These are phyloP conservation scores for Manacus vitellinus DNA, from an alignment of 2,113 vertebrate genomes.

Conservation along the genomic window DNA sequence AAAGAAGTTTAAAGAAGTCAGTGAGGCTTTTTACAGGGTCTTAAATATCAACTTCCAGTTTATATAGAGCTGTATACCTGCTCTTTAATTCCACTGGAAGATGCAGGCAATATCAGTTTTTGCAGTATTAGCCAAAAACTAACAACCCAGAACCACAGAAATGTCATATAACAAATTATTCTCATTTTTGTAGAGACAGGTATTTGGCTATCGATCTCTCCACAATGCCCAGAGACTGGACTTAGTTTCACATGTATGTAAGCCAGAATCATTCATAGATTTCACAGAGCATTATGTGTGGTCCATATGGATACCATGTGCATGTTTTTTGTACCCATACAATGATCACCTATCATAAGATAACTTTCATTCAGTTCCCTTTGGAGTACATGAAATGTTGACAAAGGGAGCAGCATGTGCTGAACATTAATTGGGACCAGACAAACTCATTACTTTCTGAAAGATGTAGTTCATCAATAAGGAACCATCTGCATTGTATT, in stretches of 20 bases:
- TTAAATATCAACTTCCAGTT: background rate
- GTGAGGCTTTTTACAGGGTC: background rate
- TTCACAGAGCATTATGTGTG: background rate
- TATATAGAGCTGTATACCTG: background rate
- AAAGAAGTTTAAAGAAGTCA: background rate
- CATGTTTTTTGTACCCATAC: background rate
- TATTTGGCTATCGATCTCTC: background rate
- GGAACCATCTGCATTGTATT: slow-evolving; percentile 52
- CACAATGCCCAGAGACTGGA: background rate
- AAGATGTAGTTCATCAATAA: slow-evolving; percentile 26
- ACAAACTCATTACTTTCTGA: slow-evolving; percentile 53
- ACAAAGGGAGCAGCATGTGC: slow-evolving; percentile 49
- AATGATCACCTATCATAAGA: background rate
- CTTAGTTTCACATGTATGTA: background rate
- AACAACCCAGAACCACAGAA: background rate
- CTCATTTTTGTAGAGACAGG: background rate
- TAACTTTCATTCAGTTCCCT: slow-evolving; percentile 26
- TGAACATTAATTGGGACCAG: slow-evolving; percentile 40
- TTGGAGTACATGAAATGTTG: background rate
- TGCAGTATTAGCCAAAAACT: background rate
- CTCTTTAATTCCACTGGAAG: background rate
- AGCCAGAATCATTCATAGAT: background rate
- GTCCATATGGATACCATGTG: background rate
- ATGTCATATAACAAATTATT: background rate
- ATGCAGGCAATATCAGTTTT: background rate